Conservation (phyloP, 2,888 invertebrate genomes). For the Ophioninae sp. region DNA sequence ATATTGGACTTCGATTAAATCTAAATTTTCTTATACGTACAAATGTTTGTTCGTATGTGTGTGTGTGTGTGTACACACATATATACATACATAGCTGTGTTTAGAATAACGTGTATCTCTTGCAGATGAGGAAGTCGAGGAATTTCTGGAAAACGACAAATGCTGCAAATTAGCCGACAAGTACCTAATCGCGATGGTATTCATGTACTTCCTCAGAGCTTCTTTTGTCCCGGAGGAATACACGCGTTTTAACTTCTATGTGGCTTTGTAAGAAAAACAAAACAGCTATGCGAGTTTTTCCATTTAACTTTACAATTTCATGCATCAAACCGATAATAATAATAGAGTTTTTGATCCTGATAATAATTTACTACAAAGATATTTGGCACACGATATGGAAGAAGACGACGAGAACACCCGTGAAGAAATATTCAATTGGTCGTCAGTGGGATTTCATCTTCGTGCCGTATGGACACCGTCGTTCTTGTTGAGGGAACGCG, state of each 20-base stretch:
- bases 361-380: constrained; percentile 72
- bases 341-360: background rate
- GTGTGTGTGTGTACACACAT: background rate
- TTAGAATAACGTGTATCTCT: constrained; percentile 55
- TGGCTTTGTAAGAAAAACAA: constrained; percentile 82
- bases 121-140: constrained; percentile 78
- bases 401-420: constrained; percentile 83
- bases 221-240: constrained; percentile 80
- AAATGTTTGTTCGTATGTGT: background rate
- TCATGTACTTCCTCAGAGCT: constrained; percentile 83
- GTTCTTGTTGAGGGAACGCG: constrained; percentile 77
- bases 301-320: background rate
- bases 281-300: background rate
- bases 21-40: no score
- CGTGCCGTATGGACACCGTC: constrained; percentile 62
- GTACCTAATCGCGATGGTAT: constrained; percentile 83
- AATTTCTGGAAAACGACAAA: constrained; percentile 81
- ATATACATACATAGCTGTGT: background rate
- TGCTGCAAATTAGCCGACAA: constrained; percentile 83
- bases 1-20: no score
- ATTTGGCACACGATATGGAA: constrained; percentile 84
- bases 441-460: constrained; percentile 49
- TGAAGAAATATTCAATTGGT: constrained; percentile 80
- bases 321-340: background rate
- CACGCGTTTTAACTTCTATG: constrained; percentile 82